phyloP scores from a whole-genome alignment of 2,888 invertebrate species.

The Dorcus parallelipipedus region DNA sequence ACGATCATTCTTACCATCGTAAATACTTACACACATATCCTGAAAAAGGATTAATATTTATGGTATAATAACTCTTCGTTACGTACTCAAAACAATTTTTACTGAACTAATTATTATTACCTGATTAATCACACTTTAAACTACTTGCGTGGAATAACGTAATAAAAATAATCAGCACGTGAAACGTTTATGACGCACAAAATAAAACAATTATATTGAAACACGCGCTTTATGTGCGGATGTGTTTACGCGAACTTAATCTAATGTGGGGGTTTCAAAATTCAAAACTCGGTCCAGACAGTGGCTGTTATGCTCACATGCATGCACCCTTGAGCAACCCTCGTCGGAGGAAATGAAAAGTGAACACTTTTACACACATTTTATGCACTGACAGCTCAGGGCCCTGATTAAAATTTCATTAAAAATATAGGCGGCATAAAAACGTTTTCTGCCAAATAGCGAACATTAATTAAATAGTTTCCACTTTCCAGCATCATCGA shows the following conservation, averaged over 20 bases:
- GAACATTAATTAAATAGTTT: conserved; percentile 28
- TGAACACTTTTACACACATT: conserved; percentile 38
- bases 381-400: conserved; percentile 40
- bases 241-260: conserved; percentile 23
- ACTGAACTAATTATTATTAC: no score
- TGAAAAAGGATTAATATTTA: no score
- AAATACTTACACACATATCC: no score
- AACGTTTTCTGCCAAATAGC: conserved; percentile 25
- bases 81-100: no score
- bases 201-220: neutral
- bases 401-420: conserved; percentile 44
- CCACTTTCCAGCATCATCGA: neutral
- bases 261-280: conserved; percentile 37
- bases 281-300: conserved; percentile 27
- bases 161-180: neutral
- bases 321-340: conserved; percentile 40
- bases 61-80: no score
- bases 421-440: conserved; percentile 38
- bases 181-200: neutral
- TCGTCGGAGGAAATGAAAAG: conserved; percentile 39
- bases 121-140: no score
- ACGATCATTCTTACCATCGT: no score
- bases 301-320: conserved; percentile 31
- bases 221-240: conserved; percentile 2
- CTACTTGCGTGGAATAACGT: neutral